Evolutionary conservation across 1,140 invertebrate genomes (phyloP), one percentile per base, ranked within the genome.

Genomic region (Aradophagus sp.): DNA sequence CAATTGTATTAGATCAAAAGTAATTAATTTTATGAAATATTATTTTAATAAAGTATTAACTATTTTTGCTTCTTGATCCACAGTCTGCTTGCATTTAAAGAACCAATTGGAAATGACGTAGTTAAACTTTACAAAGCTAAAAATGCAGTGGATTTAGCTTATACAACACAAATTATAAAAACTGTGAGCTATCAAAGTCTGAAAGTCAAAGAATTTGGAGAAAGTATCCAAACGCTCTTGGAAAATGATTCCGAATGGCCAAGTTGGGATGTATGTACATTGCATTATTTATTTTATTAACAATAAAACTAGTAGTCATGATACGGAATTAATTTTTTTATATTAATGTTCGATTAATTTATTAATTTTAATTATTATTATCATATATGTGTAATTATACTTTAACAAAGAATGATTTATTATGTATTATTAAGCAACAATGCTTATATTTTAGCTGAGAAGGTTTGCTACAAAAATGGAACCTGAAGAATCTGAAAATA

Each of bases 401-500:
- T 23, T 23, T 5, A 23, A 23, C 8, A 23, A 23, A 23, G 4
- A 23, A 5, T 23, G 20, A 23, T 23, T 23, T 23, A 23, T 42
- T 27, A 74, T 84, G 23, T 73, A 81, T 65, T 39, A 82, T 14
- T 55, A 56, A 50, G 75, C 50, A 77, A 81, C 50, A 76, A 71
- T 70, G 75, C 76, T 67, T 76, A 74, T 8, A 38, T 81, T 74
- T 56, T 88, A 6, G 84, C 78, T 68, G 73, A 74, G 20, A 74
- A 77, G 29, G 27, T 53, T 55, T 44, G 3, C 63, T 5, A 13
- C 56, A 52, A 35, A 71, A 81, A 23, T 75, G 77, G 11, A 63
- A 75, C 23, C 66, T 73, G 32, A 87, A 35, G 77, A 88, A 7
- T 81, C 92, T 0, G 88, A 90, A 44, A 89, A 84, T 17, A 63